Conservation (phyloP, 64 coral and sea anemone species). For the Pocillopora damicornis region DNA sequence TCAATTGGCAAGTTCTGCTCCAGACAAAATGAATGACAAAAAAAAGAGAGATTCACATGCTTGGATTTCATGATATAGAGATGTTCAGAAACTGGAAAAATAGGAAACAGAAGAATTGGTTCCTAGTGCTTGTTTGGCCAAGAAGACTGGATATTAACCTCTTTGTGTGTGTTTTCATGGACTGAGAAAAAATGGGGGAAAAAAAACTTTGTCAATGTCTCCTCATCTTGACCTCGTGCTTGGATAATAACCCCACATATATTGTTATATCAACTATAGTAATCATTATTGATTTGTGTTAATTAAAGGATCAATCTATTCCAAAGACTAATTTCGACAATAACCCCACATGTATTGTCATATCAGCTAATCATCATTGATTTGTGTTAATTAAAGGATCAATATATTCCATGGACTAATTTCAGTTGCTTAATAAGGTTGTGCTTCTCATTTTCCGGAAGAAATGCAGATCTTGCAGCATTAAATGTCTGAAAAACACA, state of each 20-base stretch:
- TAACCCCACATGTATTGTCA: background rate
- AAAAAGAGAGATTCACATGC: too few relatives aligned
- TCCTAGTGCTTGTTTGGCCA: too few relatives aligned
- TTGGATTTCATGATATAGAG: too few relatives aligned
- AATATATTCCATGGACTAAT: conserved; percentile 63
- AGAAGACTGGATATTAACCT: too few relatives aligned
- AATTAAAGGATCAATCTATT: conserved; percentile 12
- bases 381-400: background rate
- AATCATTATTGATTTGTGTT: background rate
- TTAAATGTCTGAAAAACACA: conserved; percentile 79
- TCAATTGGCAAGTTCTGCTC: too few relatives aligned
- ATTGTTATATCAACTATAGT: background rate
- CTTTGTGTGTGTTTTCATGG: too few relatives aligned
- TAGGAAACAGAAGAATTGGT: too few relatives aligned
- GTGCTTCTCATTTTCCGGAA: conserved; percentile 82
- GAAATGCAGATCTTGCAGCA: conserved; percentile 83
- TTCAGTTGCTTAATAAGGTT: conserved; percentile 80
- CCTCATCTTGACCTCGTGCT: background rate
- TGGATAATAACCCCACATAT: background rate
- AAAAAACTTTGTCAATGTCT: too few relatives aligned
- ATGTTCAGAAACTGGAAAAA: too few relatives aligned
- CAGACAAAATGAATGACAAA: too few relatives aligned
- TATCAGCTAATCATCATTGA: background rate
- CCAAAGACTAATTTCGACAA: conserved; percentile 66
- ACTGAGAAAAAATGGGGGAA: too few relatives aligned